phyloP scores from a whole-genome alignment of 2,113 vertebrate species.

The Neodon shergylaensis region DNA sequence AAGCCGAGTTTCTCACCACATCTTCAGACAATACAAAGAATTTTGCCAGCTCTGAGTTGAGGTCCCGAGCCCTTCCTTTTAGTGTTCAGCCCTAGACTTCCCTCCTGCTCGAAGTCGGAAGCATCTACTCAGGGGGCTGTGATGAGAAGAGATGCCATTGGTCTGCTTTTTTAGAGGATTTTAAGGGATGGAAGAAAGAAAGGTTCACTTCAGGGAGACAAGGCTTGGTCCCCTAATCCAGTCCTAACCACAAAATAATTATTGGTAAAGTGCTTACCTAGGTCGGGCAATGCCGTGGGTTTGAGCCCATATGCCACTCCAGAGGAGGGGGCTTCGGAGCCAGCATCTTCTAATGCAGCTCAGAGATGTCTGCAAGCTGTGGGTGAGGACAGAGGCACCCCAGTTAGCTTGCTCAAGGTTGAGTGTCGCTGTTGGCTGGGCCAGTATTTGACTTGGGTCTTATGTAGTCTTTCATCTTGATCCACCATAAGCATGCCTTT shows the following conservation, averaged over 20 bases:
- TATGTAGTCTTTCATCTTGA: conserved; percentile 1
- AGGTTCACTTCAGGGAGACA: not conserved
- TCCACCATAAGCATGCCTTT: not conserved
- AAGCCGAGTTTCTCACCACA: not conserved
- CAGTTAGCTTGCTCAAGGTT: not conserved
- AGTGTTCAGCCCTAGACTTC: not conserved
- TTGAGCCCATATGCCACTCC: too few species aligned
- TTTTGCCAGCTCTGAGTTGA: too few species aligned
- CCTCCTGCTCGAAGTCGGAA: not conserved
- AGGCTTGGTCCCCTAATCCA: not conserved
- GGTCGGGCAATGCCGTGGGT: rapidly evolving
- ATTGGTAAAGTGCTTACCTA: not conserved
- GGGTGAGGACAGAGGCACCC: not conserved
- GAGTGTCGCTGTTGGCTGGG: not conserved
- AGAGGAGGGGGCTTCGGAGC: not conserved
- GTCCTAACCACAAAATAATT: not conserved
- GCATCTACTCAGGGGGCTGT: not conserved
- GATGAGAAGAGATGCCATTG: not conserved
- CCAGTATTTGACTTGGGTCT: conserved; percentile 19
- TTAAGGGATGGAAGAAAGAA: not conserved
- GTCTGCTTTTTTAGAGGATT: not conserved
- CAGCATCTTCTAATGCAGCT: not conserved
- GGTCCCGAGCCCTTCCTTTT: too few species aligned
- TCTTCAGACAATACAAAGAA: not conserved
- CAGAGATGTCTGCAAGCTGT: not conserved